phyloP scores from a whole-genome alignment of 2,888 invertebrate genomes.

The Empis stercorea region DNA sequence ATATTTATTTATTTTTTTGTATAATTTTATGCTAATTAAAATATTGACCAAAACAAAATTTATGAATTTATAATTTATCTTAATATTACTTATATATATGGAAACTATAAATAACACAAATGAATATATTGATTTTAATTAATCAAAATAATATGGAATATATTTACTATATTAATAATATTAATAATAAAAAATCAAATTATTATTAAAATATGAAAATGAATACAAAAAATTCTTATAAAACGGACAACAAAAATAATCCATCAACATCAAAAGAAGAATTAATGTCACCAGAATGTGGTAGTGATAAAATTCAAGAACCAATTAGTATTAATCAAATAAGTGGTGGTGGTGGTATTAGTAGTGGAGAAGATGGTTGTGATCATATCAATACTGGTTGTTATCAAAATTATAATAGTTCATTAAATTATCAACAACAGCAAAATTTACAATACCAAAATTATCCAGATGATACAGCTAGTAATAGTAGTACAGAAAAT shows the following conservation, averaged over 20 bases:
- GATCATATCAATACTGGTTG: neutral
- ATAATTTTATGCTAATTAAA: no score
- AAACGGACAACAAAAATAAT: neutral
- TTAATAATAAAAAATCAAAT: neutral
- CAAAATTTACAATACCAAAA: neutral
- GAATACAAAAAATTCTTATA: neutral
- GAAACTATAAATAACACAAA: no score
- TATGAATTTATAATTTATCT: no score
- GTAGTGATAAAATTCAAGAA: no score
- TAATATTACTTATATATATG: no score
- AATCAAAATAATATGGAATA: neutral
- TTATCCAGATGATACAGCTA: neutral
- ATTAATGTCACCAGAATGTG: no score
- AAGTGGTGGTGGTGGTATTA: neutral
- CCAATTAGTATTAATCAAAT: no score
- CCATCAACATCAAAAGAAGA: no score
- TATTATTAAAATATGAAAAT: neutral
- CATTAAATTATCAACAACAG: neutral
- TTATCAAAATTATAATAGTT: neutral
- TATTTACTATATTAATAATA: neutral
- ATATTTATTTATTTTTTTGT: no score
- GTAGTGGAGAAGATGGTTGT: neutral
- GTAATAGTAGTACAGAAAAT: neutral
- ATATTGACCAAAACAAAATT: no score
- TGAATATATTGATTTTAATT: neutral